Evolutionary conservation across 2,797 vertebrate genomes (phyloP).

Genomic region (Silurus lanzhouensis): DNA sequence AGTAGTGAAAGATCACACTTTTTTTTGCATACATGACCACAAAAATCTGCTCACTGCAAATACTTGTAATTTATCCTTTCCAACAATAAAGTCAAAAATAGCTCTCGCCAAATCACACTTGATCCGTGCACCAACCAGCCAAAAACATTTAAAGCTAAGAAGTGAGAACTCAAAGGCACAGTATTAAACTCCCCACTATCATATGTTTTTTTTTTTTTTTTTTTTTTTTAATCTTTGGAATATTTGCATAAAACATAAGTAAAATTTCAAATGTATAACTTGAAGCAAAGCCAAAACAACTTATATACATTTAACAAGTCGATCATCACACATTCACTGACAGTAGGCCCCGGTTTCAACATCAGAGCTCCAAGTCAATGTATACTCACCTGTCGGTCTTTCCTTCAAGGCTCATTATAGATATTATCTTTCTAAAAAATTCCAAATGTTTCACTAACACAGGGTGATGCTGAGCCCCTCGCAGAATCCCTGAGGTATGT

Average conservation of each 20-base stretch:
- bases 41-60: conserved; percentile 40
- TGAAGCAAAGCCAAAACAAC: conserved; percentile 42
- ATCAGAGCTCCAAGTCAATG: conserved; percentile 31
- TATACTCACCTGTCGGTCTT: conserved; percentile 44
- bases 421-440: conserved; percentile 55
- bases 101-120: conserved; percentile 28
- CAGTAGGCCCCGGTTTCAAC: conserved; percentile 42
- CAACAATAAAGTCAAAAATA: conserved; percentile 8
- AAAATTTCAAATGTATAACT: conserved; percentile 25
- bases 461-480: conserved; percentile 52
- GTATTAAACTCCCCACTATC: neutral
- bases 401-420: conserved; percentile 52
- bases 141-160: conserved; percentile 18
- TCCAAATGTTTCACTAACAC: conserved; percentile 45
- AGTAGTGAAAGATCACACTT: conserved; percentile 34
- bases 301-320: conserved; percentile 49
- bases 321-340: conserved; percentile 41
- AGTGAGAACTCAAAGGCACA: conserved; percentile 1
- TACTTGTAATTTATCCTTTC: conserved; percentile 35
- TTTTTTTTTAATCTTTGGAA: conserved; percentile 1
- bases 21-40: conserved; percentile 47
- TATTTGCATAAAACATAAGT: conserved; percentile 28
- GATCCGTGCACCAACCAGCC: conserved; percentile 12
- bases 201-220: neutral
- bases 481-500: conserved; percentile 48